Base-by-base conservation (phyloP, 1,140 invertebrate genomes). In the Pseudomyrmex gracilis region DNA sequence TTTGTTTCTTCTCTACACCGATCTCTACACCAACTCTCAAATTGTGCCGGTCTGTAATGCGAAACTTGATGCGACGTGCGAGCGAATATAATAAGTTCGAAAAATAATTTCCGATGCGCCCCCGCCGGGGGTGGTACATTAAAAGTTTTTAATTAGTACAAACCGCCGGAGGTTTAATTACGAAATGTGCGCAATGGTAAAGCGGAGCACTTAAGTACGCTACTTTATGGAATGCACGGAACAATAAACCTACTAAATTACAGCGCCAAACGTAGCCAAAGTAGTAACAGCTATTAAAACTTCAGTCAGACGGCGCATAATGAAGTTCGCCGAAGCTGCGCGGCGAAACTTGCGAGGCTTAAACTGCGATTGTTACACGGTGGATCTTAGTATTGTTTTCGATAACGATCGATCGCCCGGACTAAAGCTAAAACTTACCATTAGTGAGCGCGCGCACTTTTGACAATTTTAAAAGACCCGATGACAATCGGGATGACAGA, bases 241-340 rank as follows among this genome's bases (percentile, higher is more conserved):
- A 80, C 76, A 80, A 80, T 80, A 80, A 80, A 80, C 76, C 76
- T 80, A 68, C 66, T 80, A 80, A 80, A 80, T 80, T 80, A 71
- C 66, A 71, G 66, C 76, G 20, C 64, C 76, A 80, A 80, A 80
- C 76, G 76, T 80, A 80, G 64, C 66, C 34, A 60, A 80, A 80
- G 76, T 80, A 71, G 76, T 80, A 80, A 80, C 66, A 80, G 76
- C 76, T 80, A 80, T 80, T 80, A 80, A 80, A 80, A 80, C 76
- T 80, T 80, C 34, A 80, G 76, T 60, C 76, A 57, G 64, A 78
- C 64, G 66, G 20, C n/a, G 55, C 66, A 60, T 80, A 80, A 80
- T 80, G 53, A 68, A 80, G 76, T 80, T 80, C 51, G 34, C 53
- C 55, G 76, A 24, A 60, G 76, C 76, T 70, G 53, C 43, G 53